phyloP scores from a whole-genome alignment of 2,113 vertebrate genomes.

The Semnornis frantzii region DNA sequence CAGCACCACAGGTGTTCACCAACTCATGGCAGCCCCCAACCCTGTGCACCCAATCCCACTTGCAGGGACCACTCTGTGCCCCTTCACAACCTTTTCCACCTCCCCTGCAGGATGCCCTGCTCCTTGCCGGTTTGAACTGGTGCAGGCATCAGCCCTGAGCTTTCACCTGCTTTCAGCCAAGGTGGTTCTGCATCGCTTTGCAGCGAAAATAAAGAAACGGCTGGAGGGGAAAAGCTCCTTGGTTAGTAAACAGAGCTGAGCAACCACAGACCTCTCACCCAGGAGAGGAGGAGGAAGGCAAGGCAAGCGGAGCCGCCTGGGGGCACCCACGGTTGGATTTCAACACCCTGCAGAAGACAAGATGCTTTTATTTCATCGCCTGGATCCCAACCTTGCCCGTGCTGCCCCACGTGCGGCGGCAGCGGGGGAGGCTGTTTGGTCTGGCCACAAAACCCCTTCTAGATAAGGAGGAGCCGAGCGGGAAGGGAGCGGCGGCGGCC shows the following conservation, averaged over 20 bases:
- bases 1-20: not conserved
- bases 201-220: slow-evolving; percentile 1
- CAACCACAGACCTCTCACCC: slow-evolving; percentile 13
- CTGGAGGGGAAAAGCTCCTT: not conserved
- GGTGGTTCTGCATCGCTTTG: not conserved
- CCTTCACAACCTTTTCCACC: not conserved
- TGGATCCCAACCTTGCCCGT: not conserved
- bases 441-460: not conserved
- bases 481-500: not conserved
- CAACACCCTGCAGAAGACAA: slow-evolving; percentile 18
- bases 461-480: not conserved
- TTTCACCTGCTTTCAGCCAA: not conserved
- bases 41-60: not conserved
- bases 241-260: slow-evolving; percentile 30
- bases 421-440: not conserved
- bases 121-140: slow-evolving; percentile 5
- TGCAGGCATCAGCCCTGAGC: not conserved
- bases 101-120: not conserved
- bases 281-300: slow-evolving; percentile 19
- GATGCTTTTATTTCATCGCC: not conserved
- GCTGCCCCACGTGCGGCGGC: fast-evolving
- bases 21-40: not conserved
- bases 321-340: not conserved
- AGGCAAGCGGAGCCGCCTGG: not conserved
- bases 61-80: fast-evolving